Base-by-base conservation (phyloP, 1,140 invertebrate species). In the Portunus trituberculatus region DNA sequence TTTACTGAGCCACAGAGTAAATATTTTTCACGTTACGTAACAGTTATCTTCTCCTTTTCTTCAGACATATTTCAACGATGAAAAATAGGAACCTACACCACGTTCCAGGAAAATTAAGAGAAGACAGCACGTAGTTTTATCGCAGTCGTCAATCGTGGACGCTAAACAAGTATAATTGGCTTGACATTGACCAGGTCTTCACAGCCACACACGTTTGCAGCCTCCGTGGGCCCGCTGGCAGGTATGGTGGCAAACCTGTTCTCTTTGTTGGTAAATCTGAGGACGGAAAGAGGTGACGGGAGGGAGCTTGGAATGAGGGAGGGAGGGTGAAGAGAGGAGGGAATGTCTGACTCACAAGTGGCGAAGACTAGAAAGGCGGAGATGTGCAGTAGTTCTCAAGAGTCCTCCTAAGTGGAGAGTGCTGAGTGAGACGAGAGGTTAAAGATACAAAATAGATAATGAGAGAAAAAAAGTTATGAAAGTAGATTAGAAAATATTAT, bases 181-280 rank as follows among this genome's bases (percentile, higher is more conserved):
- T 76, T 76, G 67, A 76, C 67, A 76, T 7, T 76, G 67, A 76
- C 67, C 67, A 76, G 67, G 67, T n/a, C 20, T 76, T 76, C 67
- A 76, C 67, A 76, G 67, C 67, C 67, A 25, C 16, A 76, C 67
- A n/a, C 67, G 20, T 76, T 76, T 76, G 20, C 67, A 76, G 67
- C n/a, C 67, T 76, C 67, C 67, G 16, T n/a, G 67, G 67, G 20
- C 67, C 67, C 67, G 25, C 67, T 76, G 67, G 67, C 67, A 76
- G 67, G 67, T 76, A 76, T 76, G 25, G 67, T 76, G 12, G 20
- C 67, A 76, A 76, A 76, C 67, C 67, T 76, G 67, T 76, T 76
- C 67, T 76, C 67, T 76, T 76, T 76, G 67, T 76, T 76, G 67
- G 67, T 76, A 76, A 76, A 76, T 76, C 67, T 76, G 67, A 76